Base-by-base conservation (phyloP, 2,888 invertebrate genomes). In the Junonia oenone region DNA sequence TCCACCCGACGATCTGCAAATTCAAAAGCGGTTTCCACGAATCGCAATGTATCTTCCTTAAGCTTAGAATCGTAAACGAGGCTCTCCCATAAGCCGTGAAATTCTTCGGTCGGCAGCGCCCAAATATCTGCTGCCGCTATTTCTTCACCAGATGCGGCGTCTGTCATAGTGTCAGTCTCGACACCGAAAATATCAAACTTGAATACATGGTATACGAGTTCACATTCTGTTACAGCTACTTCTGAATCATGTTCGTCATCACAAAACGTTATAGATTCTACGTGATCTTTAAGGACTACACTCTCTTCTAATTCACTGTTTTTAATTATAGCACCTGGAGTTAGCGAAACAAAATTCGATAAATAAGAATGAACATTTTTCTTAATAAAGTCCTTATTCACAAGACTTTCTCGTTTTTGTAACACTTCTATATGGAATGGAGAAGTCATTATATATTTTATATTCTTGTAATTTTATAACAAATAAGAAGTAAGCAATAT, bases 21-120 rank as follows among this genome's bases (percentile, higher is more conserved):
- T 59, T 95, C 89, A 76, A 99, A 91, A 6, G 98, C 94, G 0
- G 98, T 96, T 68, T 95, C 92, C 0, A 96, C 95, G 81, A 96
- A 98, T 59, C 94, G 93, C 49, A 99, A 71, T 1, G 77, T 75
- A 45, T 90, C 84, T 58, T 80, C 78, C 63, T 90, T 90, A 19
- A 91, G 68, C 45, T 72, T 73, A 0, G 81, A 72, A 56, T 90
- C 90, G 64, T 81, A 90, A 45, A 83, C 92, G 6, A 99, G 92
- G 73, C 93, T 96, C 69, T 98, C 98, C 99, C 99, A 99, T 2
- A 98, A 79, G 1, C 95, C 96, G 67, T 95, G 92, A 69, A 97
- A 95, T 68, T 96, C 94, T 46, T 83, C 75, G 8, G 95, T 91
- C 0, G 99, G 99, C 55, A 98, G 87, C 51, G 96, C 88, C 93